Conservation (phyloP, 2,888 invertebrate species). For the Formica aserva region DNA sequence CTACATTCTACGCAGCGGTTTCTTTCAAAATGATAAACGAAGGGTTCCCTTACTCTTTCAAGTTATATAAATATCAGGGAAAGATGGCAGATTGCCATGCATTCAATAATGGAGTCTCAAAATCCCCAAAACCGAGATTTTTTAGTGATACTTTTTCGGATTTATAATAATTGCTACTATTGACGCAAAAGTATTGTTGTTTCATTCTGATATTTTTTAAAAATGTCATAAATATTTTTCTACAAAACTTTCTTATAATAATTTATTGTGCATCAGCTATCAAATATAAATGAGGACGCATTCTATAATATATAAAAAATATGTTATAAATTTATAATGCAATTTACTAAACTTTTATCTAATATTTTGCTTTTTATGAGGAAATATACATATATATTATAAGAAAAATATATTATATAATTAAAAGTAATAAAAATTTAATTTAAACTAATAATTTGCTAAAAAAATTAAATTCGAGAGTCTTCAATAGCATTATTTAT, state of each 20-base stretch:
- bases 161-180: neutral
- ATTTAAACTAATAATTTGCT: neutral
- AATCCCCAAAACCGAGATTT: neutral
- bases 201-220: neutral
- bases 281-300: neutral
- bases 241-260: neutral
- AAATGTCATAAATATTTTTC: neutral
- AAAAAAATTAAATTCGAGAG: neutral
- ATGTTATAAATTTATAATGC: neutral
- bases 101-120: slow-evolving; percentile 11
- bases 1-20: slow-evolving; percentile 24
- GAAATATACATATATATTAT: neutral
- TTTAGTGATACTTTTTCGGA: neutral
- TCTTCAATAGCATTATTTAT: neutral
- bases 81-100: slow-evolving; percentile 41
- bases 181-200: neutral
- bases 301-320: neutral
- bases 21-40: slow-evolving; percentile 47
- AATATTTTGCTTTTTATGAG: neutral
- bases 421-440: neutral
- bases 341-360: neutral
- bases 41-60: slow-evolving; percentile 27
- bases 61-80: slow-evolving; percentile 39
- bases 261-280: neutral
- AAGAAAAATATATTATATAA: neutral